These are phyloP conservation scores for Agrypnus murinus DNA, from an alignment of 2,888 invertebrate species.

Conservation along the genomic window DNA sequence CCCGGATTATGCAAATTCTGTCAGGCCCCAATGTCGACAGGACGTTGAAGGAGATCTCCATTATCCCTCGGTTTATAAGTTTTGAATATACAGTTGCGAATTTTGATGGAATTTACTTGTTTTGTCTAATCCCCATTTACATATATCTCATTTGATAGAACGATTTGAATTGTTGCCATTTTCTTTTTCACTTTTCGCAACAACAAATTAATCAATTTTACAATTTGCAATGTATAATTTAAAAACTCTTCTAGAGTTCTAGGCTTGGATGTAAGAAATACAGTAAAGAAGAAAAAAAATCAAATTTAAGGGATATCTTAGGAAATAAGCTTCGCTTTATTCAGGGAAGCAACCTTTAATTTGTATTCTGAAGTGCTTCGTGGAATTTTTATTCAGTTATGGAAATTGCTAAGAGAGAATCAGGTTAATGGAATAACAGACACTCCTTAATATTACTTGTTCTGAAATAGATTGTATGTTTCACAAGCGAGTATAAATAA, in stretches of 20 bases:
- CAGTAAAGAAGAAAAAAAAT: not conserved
- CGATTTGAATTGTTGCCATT: constrained; percentile 32
- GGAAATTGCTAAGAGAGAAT: constrained; percentile 52
- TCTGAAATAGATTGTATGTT: constrained; percentile 57
- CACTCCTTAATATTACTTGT: constrained; percentile 61
- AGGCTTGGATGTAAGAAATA: too few relatives aligned
- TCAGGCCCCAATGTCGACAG: constrained; percentile 54
- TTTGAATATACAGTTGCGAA: constrained; percentile 53
- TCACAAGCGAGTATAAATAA: constrained; percentile 52
- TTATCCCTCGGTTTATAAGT: constrained; percentile 52
- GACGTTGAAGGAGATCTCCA: constrained; percentile 52
- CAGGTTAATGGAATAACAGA: constrained; percentile 64
- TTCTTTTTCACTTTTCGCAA: not conserved
- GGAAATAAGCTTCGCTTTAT: constrained; percentile 22
- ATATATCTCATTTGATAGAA: constrained; percentile 64
- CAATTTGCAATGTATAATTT: too few relatives aligned
- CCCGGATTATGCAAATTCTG: constrained; percentile 63
- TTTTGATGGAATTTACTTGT: constrained; percentile 53
- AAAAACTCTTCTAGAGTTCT: too few relatives aligned
- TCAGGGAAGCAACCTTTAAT: constrained; percentile 33
- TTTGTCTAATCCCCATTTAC: constrained; percentile 66
- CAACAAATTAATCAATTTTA: constrained; percentile 16
- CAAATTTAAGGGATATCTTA: constrained; percentile 19
- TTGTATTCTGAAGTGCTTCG: constrained; percentile 39
- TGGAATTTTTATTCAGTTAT: constrained; percentile 40